A percentile compares a stretch with the other conserved stretches of the same genome.
Conservation (phyloP, 2,113 vertebrate species). For the Oenanthe oenanthe region DNA sequence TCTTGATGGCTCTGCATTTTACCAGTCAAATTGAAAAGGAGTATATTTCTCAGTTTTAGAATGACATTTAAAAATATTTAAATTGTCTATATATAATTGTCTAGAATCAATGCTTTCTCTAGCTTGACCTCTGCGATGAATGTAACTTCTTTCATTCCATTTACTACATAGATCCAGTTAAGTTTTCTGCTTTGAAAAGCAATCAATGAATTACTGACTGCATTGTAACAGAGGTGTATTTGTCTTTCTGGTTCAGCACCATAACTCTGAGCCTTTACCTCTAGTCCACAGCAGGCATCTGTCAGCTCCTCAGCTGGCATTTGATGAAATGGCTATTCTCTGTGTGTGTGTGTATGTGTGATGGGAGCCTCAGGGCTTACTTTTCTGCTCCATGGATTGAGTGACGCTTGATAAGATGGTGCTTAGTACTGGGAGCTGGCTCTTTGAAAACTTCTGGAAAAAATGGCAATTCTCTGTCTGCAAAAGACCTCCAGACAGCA, state of each 20-base stretch:
- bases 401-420: background rate
- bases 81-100: background rate
- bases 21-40: background rate
- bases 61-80: background rate
- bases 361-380: background rate
- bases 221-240: background rate
- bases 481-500: background rate
- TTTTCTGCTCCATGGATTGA: background rate
- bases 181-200: background rate
- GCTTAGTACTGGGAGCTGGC: background rate
- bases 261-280: background rate
- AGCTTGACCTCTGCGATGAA: background rate
- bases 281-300: background rate
- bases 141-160: background rate
- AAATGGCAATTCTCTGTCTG: background rate
- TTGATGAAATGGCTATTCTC: background rate
- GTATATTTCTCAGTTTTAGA: background rate
- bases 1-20: background rate
- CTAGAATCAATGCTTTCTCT: background rate
- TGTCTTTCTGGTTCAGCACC: background rate
- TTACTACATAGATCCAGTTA: background rate
- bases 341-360: rapidly evolving
- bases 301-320: background rate
- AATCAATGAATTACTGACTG: background rate
- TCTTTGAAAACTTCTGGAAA: background rate